These are phyloP conservation scores for Geothlypis trichas DNA, from an alignment of 2,113 vertebrate species.

Conservation along the genomic window DNA sequence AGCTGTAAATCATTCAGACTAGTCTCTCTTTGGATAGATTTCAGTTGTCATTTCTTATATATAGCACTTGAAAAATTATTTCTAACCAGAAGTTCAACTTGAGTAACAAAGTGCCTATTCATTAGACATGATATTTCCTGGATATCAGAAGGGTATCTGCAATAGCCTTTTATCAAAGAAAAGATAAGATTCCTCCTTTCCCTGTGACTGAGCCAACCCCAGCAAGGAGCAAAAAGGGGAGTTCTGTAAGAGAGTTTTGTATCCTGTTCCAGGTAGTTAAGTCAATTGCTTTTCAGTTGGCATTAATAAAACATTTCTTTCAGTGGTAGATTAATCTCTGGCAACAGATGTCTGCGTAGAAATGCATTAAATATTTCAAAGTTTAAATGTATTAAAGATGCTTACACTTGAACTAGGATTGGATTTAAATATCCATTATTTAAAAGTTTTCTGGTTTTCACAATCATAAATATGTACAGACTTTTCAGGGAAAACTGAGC, in stretches of 20 bases:
- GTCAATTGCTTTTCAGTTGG: constrained; percentile 31
- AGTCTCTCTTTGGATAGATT: constrained; percentile 20
- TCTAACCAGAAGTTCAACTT: constrained; percentile 55
- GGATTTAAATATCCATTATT: not conserved
- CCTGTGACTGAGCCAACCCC: not conserved
- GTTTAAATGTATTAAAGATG: not conserved
- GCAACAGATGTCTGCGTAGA: not conserved
- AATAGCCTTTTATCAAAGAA: constrained; percentile 33
- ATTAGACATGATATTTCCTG: constrained; percentile 46
- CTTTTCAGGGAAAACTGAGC: not conserved
- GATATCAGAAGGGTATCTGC: constrained; percentile 40
- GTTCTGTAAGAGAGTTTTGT: constrained; percentile 13
- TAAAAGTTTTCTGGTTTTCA: not conserved
- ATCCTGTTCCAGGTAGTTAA: constrained; percentile 20
- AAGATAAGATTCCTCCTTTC: constrained; percentile 28
- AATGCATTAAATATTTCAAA: not conserved
- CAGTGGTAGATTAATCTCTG: not conserved
- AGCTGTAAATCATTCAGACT: not conserved
- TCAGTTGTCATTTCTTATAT: constrained; percentile 45
- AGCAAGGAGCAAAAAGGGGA: not conserved
- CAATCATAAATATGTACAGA: not conserved
- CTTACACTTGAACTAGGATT: not conserved
- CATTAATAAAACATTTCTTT: constrained; percentile 19
- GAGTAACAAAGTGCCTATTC: constrained; percentile 55
- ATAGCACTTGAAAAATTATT: constrained; percentile 48